phyloP scores from a whole-genome alignment of 1,140 invertebrate genomes.

The Papilio polyxenes region DNA sequence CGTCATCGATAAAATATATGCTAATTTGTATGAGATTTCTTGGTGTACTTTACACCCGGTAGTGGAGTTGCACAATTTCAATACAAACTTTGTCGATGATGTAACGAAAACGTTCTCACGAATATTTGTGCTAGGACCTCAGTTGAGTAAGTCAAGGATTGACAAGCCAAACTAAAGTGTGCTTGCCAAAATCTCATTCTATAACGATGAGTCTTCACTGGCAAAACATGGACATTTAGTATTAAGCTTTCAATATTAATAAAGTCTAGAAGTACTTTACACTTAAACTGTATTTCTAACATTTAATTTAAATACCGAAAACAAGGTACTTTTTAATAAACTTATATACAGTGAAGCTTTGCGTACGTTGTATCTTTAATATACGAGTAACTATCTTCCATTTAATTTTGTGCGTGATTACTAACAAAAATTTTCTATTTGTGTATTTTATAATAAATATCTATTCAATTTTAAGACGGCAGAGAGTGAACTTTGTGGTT shows the following conservation, averaged over 20 bases:
- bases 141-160: too few relatives aligned
- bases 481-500: background rate
- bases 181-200: too few relatives aligned
- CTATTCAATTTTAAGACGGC: background rate
- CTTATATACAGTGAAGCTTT: background rate
- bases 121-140: too few relatives aligned
- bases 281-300: background rate
- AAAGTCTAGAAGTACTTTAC: background rate
- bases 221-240: background rate
- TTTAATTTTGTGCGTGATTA: background rate
- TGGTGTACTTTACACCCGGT: too few relatives aligned
- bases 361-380: background rate
- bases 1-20: too few relatives aligned
- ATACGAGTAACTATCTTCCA: background rate
- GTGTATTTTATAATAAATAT: background rate
- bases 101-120: too few relatives aligned
- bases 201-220: too few relatives aligned
- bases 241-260: background rate
- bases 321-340: background rate
- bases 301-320: slow-evolving; percentile 14
- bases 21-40: too few relatives aligned
- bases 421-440: background rate
- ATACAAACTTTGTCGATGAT: too few relatives aligned
- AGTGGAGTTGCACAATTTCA: too few relatives aligned
- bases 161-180: too few relatives aligned